Percentiles rank a stretch among this genome's conserved stretches.
These are phyloP conservation scores for Drosophila tani DNA, from an alignment of 1,140 invertebrate species.

Conservation along the genomic window DNA sequence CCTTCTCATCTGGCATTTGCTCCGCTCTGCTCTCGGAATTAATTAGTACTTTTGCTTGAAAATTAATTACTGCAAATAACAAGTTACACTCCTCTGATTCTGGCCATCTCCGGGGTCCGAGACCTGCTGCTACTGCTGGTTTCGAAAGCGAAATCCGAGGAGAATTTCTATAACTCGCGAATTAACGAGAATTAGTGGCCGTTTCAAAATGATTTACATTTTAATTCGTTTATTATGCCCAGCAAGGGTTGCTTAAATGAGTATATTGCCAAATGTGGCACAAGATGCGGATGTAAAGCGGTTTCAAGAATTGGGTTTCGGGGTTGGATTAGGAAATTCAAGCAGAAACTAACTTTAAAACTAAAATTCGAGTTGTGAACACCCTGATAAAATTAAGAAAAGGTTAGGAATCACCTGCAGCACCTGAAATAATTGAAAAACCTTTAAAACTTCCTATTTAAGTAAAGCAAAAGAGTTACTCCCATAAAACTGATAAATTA, in stretches of 20 bases:
- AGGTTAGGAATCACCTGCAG: no score
- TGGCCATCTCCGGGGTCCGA: slow-evolving; percentile 16
- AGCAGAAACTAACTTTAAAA: background rate
- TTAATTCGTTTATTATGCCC: slow-evolving; percentile 56
- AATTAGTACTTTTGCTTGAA: slow-evolving; percentile 76
- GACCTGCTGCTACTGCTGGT: slow-evolving; percentile 21
- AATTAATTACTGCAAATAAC: slow-evolving; percentile 81
- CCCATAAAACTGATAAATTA: slow-evolving; percentile 6
- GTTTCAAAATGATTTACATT: slow-evolving; percentile 63
- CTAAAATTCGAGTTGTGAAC: no score
- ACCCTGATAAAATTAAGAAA: no score
- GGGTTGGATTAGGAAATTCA: background rate
- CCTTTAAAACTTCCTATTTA: background rate
- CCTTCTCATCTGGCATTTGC: slow-evolving; percentile 44
- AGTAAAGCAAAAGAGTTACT: background rate
- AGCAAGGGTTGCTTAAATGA: slow-evolving; percentile 30
- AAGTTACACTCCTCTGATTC: slow-evolving; percentile 64
- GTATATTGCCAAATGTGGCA: slow-evolving; percentile 37
- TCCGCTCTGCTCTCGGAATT: slow-evolving; percentile 56
- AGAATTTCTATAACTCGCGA: slow-evolving; percentile 57
- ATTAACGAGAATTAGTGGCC: slow-evolving; percentile 26
- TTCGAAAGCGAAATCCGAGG: slow-evolving; percentile 68
- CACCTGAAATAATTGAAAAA: no score
- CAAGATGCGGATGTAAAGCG: slow-evolving; percentile 34
- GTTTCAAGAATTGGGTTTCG: slow-evolving; percentile 9